Conservation (phyloP, 92 coral and sea anemone genomes). For the Paragorgia papillata region DNA sequence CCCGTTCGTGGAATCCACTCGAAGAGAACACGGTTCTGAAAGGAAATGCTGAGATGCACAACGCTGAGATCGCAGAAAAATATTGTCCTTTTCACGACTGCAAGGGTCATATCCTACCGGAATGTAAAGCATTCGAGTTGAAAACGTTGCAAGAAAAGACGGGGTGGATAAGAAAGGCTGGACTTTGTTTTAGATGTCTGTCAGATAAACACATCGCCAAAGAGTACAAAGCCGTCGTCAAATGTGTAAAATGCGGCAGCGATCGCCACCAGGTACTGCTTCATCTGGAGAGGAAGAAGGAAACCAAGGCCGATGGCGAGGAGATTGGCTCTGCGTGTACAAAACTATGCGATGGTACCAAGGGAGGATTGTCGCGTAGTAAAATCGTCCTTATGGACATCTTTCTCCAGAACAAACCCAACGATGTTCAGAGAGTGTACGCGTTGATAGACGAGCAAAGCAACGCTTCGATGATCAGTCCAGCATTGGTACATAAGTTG, state of each 20-base stretch:
- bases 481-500: conserved; percentile 52
- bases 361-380: conserved; percentile 56
- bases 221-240: conserved; percentile 40
- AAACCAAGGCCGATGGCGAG: conserved; percentile 44
- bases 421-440: conserved; percentile 39
- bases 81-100: conserved; percentile 39
- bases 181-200: conserved; percentile 52
- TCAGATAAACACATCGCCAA: conserved; percentile 38
- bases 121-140: conserved; percentile 45
- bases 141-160: conserved; percentile 44
- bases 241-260: conserved; percentile 52
- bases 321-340: conserved; percentile 45
- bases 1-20: not conserved
- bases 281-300: conserved; percentile 49
- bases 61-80: too few species aligned
- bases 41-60: not conserved
- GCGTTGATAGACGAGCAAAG: conserved; percentile 62
- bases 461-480: conserved; percentile 62
- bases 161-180: conserved; percentile 31
- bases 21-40: not conserved
- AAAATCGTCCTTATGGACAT: conserved; percentile 48
- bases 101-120: conserved; percentile 45
- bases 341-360: conserved; percentile 26
- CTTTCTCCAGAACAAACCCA: conserved; percentile 27
- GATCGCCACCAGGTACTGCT: conserved; percentile 47